phyloP scores from a whole-genome alignment of 2,888 invertebrate genomes.

The Auanema freiburgensis region DNA sequence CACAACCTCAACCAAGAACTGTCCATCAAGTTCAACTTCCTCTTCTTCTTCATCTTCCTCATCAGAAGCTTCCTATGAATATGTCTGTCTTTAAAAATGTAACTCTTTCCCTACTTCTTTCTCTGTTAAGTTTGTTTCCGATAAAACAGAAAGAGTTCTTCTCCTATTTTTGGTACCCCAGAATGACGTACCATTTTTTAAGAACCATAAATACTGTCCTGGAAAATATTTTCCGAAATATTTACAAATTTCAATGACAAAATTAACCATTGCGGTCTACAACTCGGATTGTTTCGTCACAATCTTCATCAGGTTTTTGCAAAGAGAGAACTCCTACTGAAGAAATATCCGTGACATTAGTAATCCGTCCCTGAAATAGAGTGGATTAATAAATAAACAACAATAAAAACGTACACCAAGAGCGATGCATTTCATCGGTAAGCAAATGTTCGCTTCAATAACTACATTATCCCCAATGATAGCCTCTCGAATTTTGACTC shows the following conservation, averaged over 20 bases:
- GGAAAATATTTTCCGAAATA: background rate
- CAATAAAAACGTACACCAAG: too few species aligned
- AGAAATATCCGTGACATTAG: too few species aligned
- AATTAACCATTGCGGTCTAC: background rate
- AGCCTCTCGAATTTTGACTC: conserved; percentile 28
- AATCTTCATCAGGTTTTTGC: too few species aligned
- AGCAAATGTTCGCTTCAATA: background rate
- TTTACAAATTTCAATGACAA: background rate
- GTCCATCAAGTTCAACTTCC: conserved; percentile 11
- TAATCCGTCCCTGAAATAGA: too few species aligned
- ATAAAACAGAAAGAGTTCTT: conserved; percentile 13
- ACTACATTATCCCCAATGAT: conserved; percentile 30
- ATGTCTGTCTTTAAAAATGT: too few species aligned
- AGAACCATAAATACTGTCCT: conserved; percentile 6
- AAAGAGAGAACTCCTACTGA: too few species aligned
- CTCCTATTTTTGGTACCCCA: conserved; percentile 21
- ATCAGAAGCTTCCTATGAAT: conserved; percentile 8
- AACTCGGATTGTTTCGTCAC: too few species aligned
- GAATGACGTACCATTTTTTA: conserved; percentile 14
- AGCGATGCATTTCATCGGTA: too few species aligned
- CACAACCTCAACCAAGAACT: conserved; percentile 38
- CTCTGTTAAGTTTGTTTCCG: conserved; percentile 9
- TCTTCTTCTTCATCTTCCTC: conserved; percentile 17
- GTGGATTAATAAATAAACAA: too few species aligned
- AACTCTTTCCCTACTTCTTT: background rate